phyloP scores from a whole-genome alignment of 2,888 invertebrate genomes.

The Hoplodrina blanda region DNA sequence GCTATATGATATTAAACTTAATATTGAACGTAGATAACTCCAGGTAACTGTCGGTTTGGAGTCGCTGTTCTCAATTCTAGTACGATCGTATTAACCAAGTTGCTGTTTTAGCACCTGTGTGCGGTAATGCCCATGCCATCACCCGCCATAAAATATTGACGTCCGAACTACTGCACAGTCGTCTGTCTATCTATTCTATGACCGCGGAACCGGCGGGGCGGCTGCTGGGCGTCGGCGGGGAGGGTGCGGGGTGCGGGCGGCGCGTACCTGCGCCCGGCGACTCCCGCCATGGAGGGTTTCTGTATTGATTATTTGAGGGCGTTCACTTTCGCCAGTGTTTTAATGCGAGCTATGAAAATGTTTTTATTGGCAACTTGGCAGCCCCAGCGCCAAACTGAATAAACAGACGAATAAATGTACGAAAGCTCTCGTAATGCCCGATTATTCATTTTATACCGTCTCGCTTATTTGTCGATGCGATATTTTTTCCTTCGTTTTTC shows the following conservation, averaged over 20 bases:
- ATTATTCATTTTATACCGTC: slow-evolving; percentile 77
- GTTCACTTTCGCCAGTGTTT: slow-evolving; percentile 90
- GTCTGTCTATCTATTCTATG: slow-evolving; percentile 76
- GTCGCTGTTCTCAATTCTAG: slow-evolving; percentile 37
- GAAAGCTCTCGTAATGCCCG: slow-evolving; percentile 75
- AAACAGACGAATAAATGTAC: slow-evolving; percentile 80
- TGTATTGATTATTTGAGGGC: slow-evolving; percentile 79
- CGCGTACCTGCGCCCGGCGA: slow-evolving; percentile 84
- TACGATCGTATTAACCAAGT: slow-evolving; percentile 37
- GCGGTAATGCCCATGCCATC: slow-evolving; percentile 53
- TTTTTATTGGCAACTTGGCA: slow-evolving; percentile 87
- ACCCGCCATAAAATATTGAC: slow-evolving; percentile 65
- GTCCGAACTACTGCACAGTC: slow-evolving; percentile 63
- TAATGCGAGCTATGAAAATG: slow-evolving; percentile 88
- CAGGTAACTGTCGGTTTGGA: slow-evolving; percentile 23
- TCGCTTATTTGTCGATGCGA: slow-evolving; percentile 70
- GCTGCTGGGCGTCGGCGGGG: slow-evolving; percentile 66
- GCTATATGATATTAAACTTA: slow-evolving; percentile 45
- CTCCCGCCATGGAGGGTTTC: slow-evolving; percentile 72
- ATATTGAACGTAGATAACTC: slow-evolving; percentile 23
- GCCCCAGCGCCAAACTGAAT: slow-evolving; percentile 76
- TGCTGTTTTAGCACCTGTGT: slow-evolving; percentile 59
- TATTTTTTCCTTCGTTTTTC: slow-evolving; percentile 63
- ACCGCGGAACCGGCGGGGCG: slow-evolving; percentile 70
- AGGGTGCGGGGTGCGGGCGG: slow-evolving; percentile 69